Evolutionary conservation across 1,140 invertebrate genomes (phyloP).

Genomic region (Akabosia matsudoensis): DNA sequence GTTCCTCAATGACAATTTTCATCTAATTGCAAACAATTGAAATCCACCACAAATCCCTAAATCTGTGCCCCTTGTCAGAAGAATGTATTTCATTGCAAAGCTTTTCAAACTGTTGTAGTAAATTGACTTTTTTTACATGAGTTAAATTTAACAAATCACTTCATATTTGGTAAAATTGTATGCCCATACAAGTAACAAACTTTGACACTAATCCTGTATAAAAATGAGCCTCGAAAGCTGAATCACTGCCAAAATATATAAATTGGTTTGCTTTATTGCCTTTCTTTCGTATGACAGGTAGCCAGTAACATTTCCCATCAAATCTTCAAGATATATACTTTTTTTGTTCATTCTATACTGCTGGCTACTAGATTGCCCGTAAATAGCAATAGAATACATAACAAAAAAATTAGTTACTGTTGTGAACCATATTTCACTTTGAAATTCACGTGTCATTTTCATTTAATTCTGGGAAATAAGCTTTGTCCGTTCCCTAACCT

Average conservation of each 20-base stretch:
- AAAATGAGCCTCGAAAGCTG: background rate
- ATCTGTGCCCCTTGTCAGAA: too few species aligned
- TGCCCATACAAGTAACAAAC: background rate
- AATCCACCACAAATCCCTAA: too few species aligned
- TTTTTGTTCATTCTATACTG: too few species aligned
- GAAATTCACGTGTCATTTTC: slow-evolving; percentile 17
- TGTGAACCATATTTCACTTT: background rate
- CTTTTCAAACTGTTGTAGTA: too few species aligned
- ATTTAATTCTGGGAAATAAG: background rate
- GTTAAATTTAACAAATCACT: slow-evolving; percentile 12
- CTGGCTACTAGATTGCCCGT: too few species aligned
- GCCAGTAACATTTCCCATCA: background rate
- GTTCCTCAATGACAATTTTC: too few species aligned
- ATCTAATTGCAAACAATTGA: too few species aligned
- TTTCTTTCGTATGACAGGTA: background rate
- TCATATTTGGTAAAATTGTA: background rate
- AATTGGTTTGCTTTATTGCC: background rate
- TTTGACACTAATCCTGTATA: background rate
- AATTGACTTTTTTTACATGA: too few species aligned
- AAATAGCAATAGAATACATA: background rate
- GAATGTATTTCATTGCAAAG: too few species aligned
- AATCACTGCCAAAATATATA: background rate
- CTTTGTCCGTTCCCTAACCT: background rate
- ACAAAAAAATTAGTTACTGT: background rate
- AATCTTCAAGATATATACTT: background rate